A percentile compares a stretch with the other conserved stretches of the same genome.
Conservation (phyloP, 2,888 invertebrate genomes). For the Brenthis hecate region DNA sequence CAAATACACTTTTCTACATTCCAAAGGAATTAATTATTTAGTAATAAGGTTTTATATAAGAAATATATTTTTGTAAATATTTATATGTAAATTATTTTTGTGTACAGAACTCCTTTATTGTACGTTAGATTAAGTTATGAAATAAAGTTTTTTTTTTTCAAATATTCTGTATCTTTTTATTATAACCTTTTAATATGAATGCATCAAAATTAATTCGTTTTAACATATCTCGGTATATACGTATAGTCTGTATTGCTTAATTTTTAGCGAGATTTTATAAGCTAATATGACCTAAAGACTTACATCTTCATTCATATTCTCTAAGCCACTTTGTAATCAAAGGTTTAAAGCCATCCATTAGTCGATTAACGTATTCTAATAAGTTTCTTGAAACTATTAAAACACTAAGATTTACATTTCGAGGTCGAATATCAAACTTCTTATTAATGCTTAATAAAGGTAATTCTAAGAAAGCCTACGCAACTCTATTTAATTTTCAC, state of each 20-base stretch:
- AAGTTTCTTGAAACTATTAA: slow-evolving; percentile 75
- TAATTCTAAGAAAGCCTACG: slow-evolving; percentile 51
- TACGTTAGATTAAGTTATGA: slow-evolving; percentile 17
- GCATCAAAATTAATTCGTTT: too few relatives aligned
- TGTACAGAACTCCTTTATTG: slow-evolving; percentile 10
- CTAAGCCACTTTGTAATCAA: slow-evolving; percentile 14
- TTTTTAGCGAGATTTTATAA: background rate
- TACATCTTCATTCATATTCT: slow-evolving; percentile 14
- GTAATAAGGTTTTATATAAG: slow-evolving; percentile 31
- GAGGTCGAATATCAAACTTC: slow-evolving; percentile 59
- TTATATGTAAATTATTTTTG: slow-evolving; percentile 21
- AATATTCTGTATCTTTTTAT: background rate
- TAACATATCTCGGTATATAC: too few relatives aligned
- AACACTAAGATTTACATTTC: slow-evolving; percentile 69
- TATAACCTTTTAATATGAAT: slow-evolving; percentile 5
- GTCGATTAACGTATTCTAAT: slow-evolving; percentile 57
- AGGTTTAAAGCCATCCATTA: slow-evolving; percentile 50
- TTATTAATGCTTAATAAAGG: slow-evolving; percentile 59
- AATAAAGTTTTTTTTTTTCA: slow-evolving; percentile 14
- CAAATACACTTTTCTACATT: slow-evolving; percentile 69
- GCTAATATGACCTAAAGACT: background rate
- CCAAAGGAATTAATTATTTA: slow-evolving; percentile 69
- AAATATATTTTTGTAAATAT: slow-evolving; percentile 37
- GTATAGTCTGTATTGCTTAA: too few relatives aligned
- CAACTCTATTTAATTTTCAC: slow-evolving; percentile 33